These are phyloP conservation scores for Trichoplusia ni DNA, from an alignment of 1,140 invertebrate genomes.

Conservation along the genomic window DNA sequence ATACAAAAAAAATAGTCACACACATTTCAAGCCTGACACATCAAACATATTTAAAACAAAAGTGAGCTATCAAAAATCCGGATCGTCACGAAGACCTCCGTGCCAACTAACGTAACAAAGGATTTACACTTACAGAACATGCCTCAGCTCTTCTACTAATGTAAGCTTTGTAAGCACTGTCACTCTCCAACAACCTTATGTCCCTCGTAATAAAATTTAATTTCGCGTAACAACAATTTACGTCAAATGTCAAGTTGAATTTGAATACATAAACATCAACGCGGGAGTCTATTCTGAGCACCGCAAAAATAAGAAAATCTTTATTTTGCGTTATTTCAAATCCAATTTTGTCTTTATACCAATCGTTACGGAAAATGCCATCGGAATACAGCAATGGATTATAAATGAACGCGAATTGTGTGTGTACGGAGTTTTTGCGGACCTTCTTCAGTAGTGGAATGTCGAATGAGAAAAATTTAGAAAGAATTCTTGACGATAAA, in stretches of 20 bases:
- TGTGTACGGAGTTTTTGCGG: background rate
- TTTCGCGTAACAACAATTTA: background rate
- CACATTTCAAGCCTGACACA: no score
- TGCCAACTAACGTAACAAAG: background rate
- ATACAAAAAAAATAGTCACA: no score
- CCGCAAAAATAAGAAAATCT: background rate
- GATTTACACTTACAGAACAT: background rate
- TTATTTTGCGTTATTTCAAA: background rate
- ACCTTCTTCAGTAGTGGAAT: conserved; percentile 17
- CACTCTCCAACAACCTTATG: background rate
- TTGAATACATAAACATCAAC: conserved; percentile 43
- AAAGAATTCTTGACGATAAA: conserved; percentile 34
- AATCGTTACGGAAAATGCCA: conserved; percentile 1
- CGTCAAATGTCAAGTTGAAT: conserved; percentile 34
- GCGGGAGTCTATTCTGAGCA: conserved; percentile 9
- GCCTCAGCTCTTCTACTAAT: background rate
- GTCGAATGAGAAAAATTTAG: conserved; percentile 23
- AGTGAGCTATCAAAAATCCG: no score
- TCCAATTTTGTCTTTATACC: conserved; percentile 9
- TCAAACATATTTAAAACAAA: no score
- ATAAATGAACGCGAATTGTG: conserved; percentile 12
- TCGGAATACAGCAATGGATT: conserved; percentile 21
- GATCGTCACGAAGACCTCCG: background rate
- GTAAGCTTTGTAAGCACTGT: no score
- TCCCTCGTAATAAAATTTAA: background rate